These are phyloP conservation scores for Nanorana parkeri DNA, from an alignment of 2,113 vertebrate species.

Conservation along the genomic window DNA sequence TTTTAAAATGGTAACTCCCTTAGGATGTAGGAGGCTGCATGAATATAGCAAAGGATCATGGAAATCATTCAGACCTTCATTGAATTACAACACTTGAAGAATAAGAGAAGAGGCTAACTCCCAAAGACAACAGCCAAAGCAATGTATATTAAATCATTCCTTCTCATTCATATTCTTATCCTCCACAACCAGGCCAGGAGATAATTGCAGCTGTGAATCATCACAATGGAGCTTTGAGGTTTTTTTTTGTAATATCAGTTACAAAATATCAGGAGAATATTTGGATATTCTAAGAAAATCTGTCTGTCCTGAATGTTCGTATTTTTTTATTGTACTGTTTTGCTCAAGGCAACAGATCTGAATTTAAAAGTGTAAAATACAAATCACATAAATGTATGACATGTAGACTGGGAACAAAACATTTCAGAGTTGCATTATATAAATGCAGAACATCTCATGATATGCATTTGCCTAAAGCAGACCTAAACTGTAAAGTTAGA, in stretches of 20 bases:
- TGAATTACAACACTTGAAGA: conserved; percentile 43
- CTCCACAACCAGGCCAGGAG: neutral
- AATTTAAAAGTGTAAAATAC: no score
- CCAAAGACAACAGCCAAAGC: conserved; percentile 23
- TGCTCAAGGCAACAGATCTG: no score
- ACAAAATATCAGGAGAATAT: neutral
- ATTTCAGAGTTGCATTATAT: no score
- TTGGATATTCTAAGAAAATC: neutral
- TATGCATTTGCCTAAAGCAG: no score
- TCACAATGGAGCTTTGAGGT: neutral
- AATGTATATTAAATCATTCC: conserved; percentile 4
- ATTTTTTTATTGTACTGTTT: neutral
- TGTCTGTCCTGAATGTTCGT: neutral
- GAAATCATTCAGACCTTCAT: conserved; percentile 23
- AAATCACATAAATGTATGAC: no score
- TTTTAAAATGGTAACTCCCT: conserved; percentile 38
- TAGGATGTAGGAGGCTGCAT: conserved; percentile 33
- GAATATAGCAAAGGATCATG: conserved; percentile 41
- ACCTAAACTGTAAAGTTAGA: no score
- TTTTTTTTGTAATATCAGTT: neutral
- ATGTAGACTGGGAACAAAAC: no score
- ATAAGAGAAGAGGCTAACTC: conserved; percentile 4
- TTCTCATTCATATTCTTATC: conserved; percentile 23
- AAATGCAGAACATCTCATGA: no score
- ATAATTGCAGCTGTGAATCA: neutral